These are phyloP conservation scores for Brachionichthys hirsutus DNA, from an alignment of 2,113 vertebrate genomes.

Conservation along the genomic window DNA sequence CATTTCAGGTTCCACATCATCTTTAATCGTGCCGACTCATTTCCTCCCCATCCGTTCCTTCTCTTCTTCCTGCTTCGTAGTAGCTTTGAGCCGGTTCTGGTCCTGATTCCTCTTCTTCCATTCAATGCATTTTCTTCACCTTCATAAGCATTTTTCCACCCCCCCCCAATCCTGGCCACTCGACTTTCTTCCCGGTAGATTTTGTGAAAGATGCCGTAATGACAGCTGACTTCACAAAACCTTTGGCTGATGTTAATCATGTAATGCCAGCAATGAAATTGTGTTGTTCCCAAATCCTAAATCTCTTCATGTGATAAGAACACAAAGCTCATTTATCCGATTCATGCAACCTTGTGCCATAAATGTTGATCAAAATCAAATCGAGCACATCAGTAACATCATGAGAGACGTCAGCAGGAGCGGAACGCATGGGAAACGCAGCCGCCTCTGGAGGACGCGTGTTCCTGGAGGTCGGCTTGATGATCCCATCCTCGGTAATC, in stretches of 20 bases:
- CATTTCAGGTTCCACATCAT: conserved; percentile 43
- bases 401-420: background rate
- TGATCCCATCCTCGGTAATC: conserved; percentile 12
- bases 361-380: no score
- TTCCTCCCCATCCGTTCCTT: conserved; percentile 44
- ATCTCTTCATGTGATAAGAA: conserved; percentile 32
- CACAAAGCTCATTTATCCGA: no score
- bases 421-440: background rate
- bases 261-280: conserved; percentile 24
- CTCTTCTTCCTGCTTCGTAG: conserved; percentile 32
- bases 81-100: conserved; percentile 26
- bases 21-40: conserved; percentile 50
- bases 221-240: conserved; percentile 45
- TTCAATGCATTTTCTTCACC: conserved; percentile 58
- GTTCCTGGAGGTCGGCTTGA: conserved; percentile 6
- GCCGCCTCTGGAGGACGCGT: background rate
- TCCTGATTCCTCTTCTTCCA: conserved; percentile 35
- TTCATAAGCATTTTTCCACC: conserved; percentile 62
- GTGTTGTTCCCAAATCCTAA: conserved; percentile 13
- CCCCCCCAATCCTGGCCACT: conserved; percentile 46
- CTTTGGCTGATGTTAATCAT: conserved; percentile 49
- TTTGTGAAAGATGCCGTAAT: conserved; percentile 42
- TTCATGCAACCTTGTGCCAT: no score
- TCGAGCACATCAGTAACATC: background rate
- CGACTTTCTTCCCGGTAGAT: conserved; percentile 47